Evolutionary conservation across 1,140 invertebrate species (phyloP).

Genomic region (Zaprionus tsacasi): DNA sequence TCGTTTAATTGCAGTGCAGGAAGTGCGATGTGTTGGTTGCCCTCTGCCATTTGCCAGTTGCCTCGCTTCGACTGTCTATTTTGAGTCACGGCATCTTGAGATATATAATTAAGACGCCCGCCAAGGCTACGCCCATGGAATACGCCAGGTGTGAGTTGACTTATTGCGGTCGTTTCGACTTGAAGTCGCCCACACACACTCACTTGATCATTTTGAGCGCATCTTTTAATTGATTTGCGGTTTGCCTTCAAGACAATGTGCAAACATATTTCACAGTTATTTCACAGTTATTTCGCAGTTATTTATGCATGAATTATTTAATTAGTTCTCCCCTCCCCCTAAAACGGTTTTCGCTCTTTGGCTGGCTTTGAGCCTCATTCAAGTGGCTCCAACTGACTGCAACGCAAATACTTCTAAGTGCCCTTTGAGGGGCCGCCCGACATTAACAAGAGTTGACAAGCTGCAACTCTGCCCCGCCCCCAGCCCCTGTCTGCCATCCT

Average conservation of each 20-base stretch:
- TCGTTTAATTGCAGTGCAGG: not conserved
- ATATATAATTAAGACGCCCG: slow-evolving; percentile 54
- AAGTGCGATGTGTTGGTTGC: not conserved
- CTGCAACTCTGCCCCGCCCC: slow-evolving; percentile 48
- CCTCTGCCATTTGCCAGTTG: not conserved
- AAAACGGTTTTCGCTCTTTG: slow-evolving; percentile 20
- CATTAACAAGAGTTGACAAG: slow-evolving; percentile 74
- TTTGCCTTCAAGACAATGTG: slow-evolving; percentile 23
- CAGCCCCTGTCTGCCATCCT: slow-evolving; percentile 29
- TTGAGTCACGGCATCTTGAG: slow-evolving; percentile 39
- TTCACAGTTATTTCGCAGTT: slow-evolving; percentile 28
- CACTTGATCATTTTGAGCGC: slow-evolving; percentile 5
- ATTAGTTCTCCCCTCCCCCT: slow-evolving; percentile 24
- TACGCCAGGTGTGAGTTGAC: slow-evolving; percentile 36
- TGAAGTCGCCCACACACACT: slow-evolving; percentile 33
- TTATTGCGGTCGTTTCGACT: slow-evolving; percentile 63
- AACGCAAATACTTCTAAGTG: slow-evolving; percentile 38
- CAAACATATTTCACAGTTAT: slow-evolving; percentile 31
- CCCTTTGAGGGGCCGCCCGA: slow-evolving; percentile 43
- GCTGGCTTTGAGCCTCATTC: slow-evolving; percentile 2
- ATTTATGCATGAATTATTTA: slow-evolving; percentile 58
- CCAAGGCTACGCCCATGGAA: not conserved
- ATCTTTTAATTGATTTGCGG: slow-evolving; percentile 75
- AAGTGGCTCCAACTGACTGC: slow-evolving; percentile 40
- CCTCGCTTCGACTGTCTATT: slow-evolving; percentile 54